Percentiles rank a stretch among this genome's conserved stretches.
Conservation (phyloP, 2,113 vertebrate species). For the Mirounga angustirostris region DNA sequence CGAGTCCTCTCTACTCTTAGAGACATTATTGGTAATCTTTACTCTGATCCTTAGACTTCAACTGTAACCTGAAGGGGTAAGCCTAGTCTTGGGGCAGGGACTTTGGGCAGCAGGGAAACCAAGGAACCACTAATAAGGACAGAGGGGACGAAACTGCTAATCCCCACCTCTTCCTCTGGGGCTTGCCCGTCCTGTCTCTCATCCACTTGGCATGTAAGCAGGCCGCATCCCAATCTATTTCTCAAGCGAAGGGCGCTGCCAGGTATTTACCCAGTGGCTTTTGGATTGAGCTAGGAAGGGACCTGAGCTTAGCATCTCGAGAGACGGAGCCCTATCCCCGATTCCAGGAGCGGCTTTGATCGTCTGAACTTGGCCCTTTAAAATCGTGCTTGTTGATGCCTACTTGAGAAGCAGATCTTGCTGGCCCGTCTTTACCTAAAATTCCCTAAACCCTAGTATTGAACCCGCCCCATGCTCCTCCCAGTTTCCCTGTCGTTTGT, state of each 20-base stretch:
- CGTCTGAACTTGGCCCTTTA: neutral
- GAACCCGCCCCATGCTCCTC: neutral
- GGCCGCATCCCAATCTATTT: neutral
- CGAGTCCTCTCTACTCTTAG: neutral
- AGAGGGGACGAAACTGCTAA: neutral
- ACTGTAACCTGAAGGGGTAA: neutral
- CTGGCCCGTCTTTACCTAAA: neutral
- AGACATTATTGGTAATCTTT: neutral
- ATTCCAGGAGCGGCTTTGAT: neutral
- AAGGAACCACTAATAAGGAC: neutral
- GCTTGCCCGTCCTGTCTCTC: neutral
- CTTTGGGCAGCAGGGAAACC: neutral
- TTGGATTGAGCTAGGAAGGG: neutral
- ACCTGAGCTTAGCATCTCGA: neutral
- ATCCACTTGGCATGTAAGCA: neutral
- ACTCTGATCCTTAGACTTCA: neutral
- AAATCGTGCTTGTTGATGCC: neutral
- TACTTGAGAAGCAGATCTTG: neutral
- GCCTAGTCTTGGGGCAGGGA: neutral
- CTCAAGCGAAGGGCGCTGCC: neutral
- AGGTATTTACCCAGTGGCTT: conserved; percentile 32
- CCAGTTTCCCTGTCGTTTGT: neutral
- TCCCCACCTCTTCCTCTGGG: neutral
- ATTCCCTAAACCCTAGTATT: neutral
- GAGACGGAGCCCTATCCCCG: neutral